Conservation (phyloP, 2,888 invertebrate genomes). For the Halocaridina rubra region DNA sequence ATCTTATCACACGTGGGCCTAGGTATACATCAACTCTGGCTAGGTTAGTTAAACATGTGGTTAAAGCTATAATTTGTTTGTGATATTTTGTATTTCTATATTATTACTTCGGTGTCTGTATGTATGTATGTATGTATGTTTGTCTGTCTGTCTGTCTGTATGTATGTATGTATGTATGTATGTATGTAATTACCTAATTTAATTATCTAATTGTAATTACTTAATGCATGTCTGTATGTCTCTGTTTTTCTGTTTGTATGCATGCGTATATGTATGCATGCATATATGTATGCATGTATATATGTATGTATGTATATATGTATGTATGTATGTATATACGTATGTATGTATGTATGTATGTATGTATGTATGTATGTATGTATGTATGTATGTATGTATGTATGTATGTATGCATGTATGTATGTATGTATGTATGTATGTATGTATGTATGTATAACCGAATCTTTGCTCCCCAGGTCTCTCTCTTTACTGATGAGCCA, state of each 20-base stretch:
- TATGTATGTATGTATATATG: not conserved
- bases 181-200: too few species aligned
- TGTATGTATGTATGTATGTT: too few species aligned
- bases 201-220: not conserved
- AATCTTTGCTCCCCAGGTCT: too few species aligned
- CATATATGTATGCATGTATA: not conserved
- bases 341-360: too few species aligned
- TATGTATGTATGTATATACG: not conserved
- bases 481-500: conserved; percentile 13
- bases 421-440: too few species aligned
- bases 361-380: too few species aligned
- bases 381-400: too few species aligned
- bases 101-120: not conserved
- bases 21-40: not conserved
- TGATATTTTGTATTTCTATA: not conserved
- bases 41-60: not conserved
- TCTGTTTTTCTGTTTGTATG: too few species aligned
- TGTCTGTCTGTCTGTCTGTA: too few species aligned
- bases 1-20: conserved; percentile 26
- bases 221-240: not conserved
- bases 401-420: too few species aligned
- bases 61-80: not conserved
- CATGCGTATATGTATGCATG: not conserved
- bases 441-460: too few species aligned
- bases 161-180: too few species aligned